A percentile compares a stretch with the other conserved stretches of the same genome.
phyloP scores from a whole-genome alignment of 2,797 vertebrate species.

The Nothura maculosa region DNA sequence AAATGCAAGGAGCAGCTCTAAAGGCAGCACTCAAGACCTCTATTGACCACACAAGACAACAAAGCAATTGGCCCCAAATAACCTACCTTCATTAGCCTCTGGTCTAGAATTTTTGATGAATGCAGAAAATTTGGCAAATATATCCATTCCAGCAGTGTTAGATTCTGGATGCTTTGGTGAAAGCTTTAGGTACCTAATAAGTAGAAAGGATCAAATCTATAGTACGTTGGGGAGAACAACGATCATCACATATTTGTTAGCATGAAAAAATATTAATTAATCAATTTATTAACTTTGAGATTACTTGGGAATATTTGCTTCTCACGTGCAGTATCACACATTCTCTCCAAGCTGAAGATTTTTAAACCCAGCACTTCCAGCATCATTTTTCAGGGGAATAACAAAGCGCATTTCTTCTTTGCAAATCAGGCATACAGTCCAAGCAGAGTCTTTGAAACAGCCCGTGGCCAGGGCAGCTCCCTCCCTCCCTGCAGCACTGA shows the following conservation, averaged over 20 bases:
- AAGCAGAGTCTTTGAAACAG: background rate
- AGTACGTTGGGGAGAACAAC: background rate
- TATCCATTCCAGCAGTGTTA: constrained; percentile 98
- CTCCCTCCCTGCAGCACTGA: background rate
- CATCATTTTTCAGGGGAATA: background rate
- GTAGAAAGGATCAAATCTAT: background rate
- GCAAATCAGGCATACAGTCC: background rate
- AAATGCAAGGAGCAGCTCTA: background rate
- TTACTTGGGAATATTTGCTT: background rate
- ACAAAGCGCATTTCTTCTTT: background rate
- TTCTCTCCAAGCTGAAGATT: background rate
- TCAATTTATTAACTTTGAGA: background rate
- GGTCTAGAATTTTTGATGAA: constrained; percentile 98
- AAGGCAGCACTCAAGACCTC: background rate
- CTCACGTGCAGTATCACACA: background rate
- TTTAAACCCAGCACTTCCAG: background rate
- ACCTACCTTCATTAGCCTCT: constrained; percentile 94
- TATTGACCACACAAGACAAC: background rate
- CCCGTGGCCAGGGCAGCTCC: background rate
- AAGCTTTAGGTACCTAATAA: constrained; percentile 92
- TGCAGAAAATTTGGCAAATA: constrained; percentile 98
- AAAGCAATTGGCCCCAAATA: background rate
- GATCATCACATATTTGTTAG: fast-evolving
- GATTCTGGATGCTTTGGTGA: constrained; percentile 96
- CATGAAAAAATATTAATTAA: background rate